A percentile compares a stretch with the other conserved stretches of the same genome.
Conservation (phyloP, 2,888 invertebrate genomes). For the Neoscelio sp. region DNA sequence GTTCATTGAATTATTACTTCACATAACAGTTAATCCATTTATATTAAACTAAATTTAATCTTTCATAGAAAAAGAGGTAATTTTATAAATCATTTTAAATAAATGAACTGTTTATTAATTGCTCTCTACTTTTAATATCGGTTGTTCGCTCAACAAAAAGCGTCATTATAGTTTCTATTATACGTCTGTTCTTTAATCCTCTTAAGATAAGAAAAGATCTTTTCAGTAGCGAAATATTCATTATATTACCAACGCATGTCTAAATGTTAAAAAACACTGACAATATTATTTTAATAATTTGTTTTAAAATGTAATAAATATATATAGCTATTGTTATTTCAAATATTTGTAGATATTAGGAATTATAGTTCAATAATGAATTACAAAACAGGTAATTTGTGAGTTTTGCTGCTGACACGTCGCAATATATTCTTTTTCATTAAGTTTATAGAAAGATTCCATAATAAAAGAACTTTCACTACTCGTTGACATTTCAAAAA, state of each 20-base stretch:
- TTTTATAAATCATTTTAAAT: slow-evolving; percentile 33
- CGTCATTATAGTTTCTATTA: slow-evolving; percentile 47
- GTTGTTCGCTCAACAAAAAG: slow-evolving; percentile 27
- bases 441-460: slow-evolving; percentile 18
- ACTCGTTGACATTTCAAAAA: slow-evolving; percentile 40
- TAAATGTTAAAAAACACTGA: no score
- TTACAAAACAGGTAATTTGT: slow-evolving; percentile 26
- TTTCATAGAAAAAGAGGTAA: neutral
- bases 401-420: slow-evolving; percentile 12
- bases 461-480: slow-evolving; percentile 39
- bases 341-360: neutral
- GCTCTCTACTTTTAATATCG: slow-evolving; percentile 29
- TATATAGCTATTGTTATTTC: no score
- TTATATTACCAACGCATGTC: slow-evolving; percentile 10
- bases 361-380: neutral
- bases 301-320: no score
- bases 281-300: no score
- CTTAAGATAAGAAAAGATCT: slow-evolving; percentile 35
- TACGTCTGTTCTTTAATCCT: slow-evolving; percentile 41
- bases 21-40: no score
- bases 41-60: slow-evolving; percentile 5
- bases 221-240: slow-evolving; percentile 19
- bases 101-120: slow-evolving; percentile 38
- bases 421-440: slow-evolving; percentile 20
- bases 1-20: no score